Conservation (phyloP, 1,140 invertebrate species). For the Mactra quadrangularis region DNA sequence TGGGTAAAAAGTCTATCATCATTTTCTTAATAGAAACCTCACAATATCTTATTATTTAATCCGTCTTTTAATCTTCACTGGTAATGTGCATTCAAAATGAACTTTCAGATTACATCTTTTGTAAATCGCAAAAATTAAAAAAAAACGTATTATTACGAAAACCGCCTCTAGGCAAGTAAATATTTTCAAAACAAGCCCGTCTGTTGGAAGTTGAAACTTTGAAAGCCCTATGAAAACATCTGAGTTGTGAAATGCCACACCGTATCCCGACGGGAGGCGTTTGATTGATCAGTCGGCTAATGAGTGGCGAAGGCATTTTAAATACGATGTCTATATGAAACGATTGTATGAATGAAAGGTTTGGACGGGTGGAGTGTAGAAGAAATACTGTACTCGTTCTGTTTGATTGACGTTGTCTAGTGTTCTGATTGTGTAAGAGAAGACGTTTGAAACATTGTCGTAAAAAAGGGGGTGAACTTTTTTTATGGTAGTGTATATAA, state of each 20-base stretch:
- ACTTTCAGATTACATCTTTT: too few relatives aligned
- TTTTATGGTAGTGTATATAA: too few relatives aligned
- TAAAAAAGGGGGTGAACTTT: too few relatives aligned
- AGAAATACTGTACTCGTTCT: conserved; percentile 3
- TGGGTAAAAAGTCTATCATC: too few relatives aligned
- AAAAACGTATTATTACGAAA: too few relatives aligned
- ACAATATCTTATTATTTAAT: too few relatives aligned
- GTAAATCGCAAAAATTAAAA: too few relatives aligned
- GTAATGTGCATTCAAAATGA: too few relatives aligned
- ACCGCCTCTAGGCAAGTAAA: conserved; percentile 1
- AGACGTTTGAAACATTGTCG: too few relatives aligned
- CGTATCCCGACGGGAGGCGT: conserved; percentile 15
- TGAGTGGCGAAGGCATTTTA: conserved; percentile 37
- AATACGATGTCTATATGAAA: conserved; percentile 11
- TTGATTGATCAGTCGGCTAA: conserved; percentile 33
- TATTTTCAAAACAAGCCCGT: conserved; percentile 9
- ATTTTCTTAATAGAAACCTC: too few relatives aligned
- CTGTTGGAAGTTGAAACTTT: neutral
- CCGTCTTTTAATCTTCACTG: too few relatives aligned
- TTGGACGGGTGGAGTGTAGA: conserved; percentile 8
- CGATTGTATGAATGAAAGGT: conserved; percentile 15
- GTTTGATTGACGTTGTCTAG: conserved; percentile 34
- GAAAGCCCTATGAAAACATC: conserved; percentile 10
- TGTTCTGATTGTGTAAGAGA: too few relatives aligned
- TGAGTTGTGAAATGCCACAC: conserved; percentile 33